Conservation (phyloP, 2,888 invertebrate genomes). For the Plusia festucae region DNA sequence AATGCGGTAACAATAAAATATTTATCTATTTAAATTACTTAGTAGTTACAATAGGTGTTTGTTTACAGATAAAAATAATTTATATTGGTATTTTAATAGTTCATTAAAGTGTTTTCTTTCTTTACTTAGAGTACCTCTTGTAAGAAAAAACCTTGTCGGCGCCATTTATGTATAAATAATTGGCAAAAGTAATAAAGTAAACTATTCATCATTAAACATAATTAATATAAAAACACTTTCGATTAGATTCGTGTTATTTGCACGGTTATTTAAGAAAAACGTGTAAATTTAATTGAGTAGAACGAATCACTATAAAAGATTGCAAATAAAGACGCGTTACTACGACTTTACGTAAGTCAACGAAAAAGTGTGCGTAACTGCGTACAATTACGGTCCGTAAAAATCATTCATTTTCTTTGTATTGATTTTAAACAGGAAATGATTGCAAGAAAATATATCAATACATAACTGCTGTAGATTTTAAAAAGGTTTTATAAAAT, state of each 20-base stretch:
- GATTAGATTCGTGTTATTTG: slow-evolving; percentile 23
- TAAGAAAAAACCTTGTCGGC: background rate
- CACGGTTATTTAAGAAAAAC: slow-evolving; percentile 28
- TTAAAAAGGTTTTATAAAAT: no score
- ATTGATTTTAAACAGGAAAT: no score
- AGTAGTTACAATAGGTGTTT: no score
- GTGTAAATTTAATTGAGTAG: slow-evolving; percentile 36
- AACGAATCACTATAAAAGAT: slow-evolving; percentile 26
- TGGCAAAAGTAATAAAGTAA: background rate
- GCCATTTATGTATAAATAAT: background rate
- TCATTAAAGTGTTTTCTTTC: background rate
- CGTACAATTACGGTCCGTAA: background rate
- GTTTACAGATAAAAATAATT: no score
- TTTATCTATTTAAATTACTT: no score
- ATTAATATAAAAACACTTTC: slow-evolving; percentile 13
- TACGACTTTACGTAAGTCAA: background rate
- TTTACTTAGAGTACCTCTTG: background rate
- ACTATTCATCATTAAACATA: slow-evolving; percentile 2
- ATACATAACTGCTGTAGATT: no score
- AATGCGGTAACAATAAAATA: no score
- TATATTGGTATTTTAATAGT: no score
- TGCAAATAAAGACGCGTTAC: slow-evolving; percentile 7
- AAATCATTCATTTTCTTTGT: background rate
- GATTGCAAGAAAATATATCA: no score
- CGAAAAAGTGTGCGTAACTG: background rate